Evolutionary conservation across 2,797 vertebrate genomes (phyloP).

Genomic region (Micromesistius poutassou): DNA sequence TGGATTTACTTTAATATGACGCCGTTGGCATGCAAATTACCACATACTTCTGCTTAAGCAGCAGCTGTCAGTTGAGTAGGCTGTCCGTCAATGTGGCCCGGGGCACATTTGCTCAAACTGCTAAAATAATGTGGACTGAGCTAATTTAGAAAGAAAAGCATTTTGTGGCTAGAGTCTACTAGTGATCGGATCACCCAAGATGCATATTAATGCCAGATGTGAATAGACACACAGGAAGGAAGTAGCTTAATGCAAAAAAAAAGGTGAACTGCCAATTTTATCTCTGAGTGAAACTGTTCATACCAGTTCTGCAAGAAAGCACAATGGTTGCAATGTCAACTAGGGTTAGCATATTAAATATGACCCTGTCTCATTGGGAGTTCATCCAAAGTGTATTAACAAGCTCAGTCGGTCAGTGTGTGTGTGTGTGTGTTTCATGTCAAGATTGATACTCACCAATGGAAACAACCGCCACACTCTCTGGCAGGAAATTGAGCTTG

Average conservation of each 20-base stretch:
- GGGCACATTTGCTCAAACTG: no score
- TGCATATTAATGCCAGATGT: no score
- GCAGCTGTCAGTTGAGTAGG: no score
- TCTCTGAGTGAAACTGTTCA: neutral
- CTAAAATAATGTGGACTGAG: no score
- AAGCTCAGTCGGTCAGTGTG: neutral
- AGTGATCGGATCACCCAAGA: no score
- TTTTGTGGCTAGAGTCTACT: no score
- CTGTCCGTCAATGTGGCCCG: no score
- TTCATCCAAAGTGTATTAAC: slow-evolving; percentile 9
- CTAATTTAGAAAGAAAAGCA: no score
- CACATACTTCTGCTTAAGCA: no score
- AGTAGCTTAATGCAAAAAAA: neutral
- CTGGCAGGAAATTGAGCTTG: slow-evolving; percentile 93
- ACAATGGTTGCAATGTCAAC: neutral
- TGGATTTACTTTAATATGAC: no score
- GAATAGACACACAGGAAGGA: neutral
- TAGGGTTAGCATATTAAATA: neutral
- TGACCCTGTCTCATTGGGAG: neutral
- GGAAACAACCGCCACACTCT: slow-evolving; percentile 97
- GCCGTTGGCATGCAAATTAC: no score
- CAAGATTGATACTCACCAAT: slow-evolving; percentile 81
- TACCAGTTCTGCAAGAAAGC: slow-evolving; percentile 2
- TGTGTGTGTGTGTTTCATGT: neutral
- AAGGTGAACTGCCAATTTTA: neutral